phyloP scores from a whole-genome alignment of 2,888 invertebrate genomes.

The Allacma fusca region DNA sequence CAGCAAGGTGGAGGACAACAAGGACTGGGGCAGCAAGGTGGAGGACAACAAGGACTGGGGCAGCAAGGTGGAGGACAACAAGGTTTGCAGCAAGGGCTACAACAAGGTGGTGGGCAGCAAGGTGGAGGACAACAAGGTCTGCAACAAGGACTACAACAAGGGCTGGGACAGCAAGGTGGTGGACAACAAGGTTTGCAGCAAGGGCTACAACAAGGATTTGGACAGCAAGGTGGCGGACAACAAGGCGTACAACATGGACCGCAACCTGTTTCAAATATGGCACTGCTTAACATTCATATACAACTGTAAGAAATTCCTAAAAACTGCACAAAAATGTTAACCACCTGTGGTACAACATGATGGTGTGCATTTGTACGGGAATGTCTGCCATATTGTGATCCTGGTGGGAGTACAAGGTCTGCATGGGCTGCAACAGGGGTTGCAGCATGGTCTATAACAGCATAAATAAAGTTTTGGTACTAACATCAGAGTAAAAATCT shows the following conservation, averaged over 20 bases:
- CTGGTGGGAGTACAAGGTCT: neutral
- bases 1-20: neutral
- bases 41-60: neutral
- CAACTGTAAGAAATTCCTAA: too few relatives aligned
- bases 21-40: neutral
- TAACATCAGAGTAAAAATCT: too few relatives aligned
- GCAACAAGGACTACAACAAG: too few relatives aligned
- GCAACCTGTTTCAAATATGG: neutral
- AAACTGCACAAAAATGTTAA: too few relatives aligned
- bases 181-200: too few relatives aligned
- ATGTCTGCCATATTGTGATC: conserved; percentile 6
- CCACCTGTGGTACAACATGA: neutral
- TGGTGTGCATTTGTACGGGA: neutral
- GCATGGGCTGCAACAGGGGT: conserved; percentile 4
- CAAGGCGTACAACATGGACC: neutral
- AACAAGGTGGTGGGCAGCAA: too few relatives aligned
- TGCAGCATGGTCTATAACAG: conserved; percentile 2
- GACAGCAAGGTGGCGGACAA: neutral
- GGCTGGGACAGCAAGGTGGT: too few relatives aligned
- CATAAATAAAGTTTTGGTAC: too few relatives aligned
- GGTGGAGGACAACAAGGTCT: too few relatives aligned
- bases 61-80: neutral
- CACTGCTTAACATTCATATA: too few relatives aligned
- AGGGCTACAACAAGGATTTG: neutral
- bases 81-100: neutral